Evolutionary conservation across 2,888 invertebrate genomes (phyloP).

Genomic region (Drosophila subquinaria): DNA sequence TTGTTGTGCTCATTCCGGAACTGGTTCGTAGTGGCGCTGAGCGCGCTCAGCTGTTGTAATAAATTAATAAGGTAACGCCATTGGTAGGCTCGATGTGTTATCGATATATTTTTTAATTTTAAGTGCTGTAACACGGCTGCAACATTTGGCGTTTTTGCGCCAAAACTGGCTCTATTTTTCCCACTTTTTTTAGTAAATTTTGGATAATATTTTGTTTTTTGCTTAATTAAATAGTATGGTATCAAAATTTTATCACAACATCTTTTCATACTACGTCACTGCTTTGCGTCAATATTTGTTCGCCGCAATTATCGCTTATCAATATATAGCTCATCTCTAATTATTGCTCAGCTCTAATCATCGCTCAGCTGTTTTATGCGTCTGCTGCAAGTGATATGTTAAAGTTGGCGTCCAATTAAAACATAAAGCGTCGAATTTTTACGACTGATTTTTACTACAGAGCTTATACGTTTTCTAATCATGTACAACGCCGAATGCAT

Average conservation of each 20-base stretch:
- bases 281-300: background rate
- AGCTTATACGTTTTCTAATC: background rate
- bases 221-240: too few species aligned
- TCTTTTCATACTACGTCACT: background rate
- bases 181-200: too few species aligned
- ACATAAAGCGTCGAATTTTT: background rate
- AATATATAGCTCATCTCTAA: slow-evolving; percentile 9
- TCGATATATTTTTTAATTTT: background rate
- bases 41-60: slow-evolving; percentile 3
- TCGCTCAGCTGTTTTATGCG: slow-evolving; percentile 87
- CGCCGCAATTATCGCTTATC: background rate
- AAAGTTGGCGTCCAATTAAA: slow-evolving; percentile 37
- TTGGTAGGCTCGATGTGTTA: background rate
- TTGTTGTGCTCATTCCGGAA: slow-evolving; percentile 24
- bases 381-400: slow-evolving; percentile 87
- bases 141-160: too few species aligned
- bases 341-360: slow-evolving; percentile 11
- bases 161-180: too few species aligned
- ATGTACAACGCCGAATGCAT: slow-evolving; percentile 84
- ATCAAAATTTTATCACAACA: too few species aligned
- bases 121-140: too few species aligned
- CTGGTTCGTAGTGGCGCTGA: slow-evolving; percentile 27
- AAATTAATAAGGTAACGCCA: slow-evolving; percentile 13
- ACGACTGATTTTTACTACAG: background rate
- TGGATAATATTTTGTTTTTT: too few species aligned